Evolutionary conservation across 1,140 invertebrate genomes (phyloP).

Genomic region (Drosophila tropicalis): DNA sequence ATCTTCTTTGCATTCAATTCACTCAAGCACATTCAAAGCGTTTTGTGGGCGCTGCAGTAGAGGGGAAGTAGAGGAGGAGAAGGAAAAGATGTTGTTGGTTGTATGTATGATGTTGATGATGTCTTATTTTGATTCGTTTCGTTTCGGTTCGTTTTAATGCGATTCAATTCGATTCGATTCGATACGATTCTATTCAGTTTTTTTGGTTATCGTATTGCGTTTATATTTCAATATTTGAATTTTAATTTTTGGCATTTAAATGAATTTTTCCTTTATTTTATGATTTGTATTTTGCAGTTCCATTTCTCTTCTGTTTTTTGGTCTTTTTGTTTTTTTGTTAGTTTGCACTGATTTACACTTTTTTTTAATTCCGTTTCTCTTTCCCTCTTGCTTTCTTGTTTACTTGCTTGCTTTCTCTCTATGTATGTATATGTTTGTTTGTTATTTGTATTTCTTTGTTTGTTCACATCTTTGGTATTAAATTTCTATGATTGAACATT

Average conservation of each 20-base stretch:
- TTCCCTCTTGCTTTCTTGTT: slow-evolving; percentile 13
- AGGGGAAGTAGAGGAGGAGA: background rate
- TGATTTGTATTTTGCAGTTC: slow-evolving; percentile 48
- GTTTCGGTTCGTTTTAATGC: slow-evolving; percentile 18
- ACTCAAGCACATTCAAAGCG: slow-evolving; percentile 6
- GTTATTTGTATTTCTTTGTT: slow-evolving; percentile 22
- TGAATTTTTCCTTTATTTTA: slow-evolving; percentile 31
- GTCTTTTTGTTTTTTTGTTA: slow-evolving; percentile 36
- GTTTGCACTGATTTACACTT: slow-evolving; percentile 23
- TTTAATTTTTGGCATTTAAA: slow-evolving; percentile 52
- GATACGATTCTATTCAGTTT: background rate
- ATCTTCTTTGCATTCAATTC: background rate
- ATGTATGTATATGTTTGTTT: slow-evolving; percentile 5
- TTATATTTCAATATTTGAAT: slow-evolving; percentile 10
- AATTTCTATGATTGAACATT: slow-evolving; percentile 58
- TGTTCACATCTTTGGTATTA: slow-evolving; percentile 51
- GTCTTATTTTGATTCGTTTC: background rate
- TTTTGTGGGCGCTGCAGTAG: background rate
- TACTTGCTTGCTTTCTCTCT: slow-evolving; percentile 28
- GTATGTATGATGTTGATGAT: background rate
- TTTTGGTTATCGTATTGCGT: background rate
- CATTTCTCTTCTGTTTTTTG: slow-evolving; percentile 45
- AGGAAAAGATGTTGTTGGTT: background rate
- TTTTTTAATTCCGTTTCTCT: background rate
- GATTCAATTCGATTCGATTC: background rate